Base-by-base conservation (phyloP, 2,113 vertebrate species). In the Lepus europaeus region DNA sequence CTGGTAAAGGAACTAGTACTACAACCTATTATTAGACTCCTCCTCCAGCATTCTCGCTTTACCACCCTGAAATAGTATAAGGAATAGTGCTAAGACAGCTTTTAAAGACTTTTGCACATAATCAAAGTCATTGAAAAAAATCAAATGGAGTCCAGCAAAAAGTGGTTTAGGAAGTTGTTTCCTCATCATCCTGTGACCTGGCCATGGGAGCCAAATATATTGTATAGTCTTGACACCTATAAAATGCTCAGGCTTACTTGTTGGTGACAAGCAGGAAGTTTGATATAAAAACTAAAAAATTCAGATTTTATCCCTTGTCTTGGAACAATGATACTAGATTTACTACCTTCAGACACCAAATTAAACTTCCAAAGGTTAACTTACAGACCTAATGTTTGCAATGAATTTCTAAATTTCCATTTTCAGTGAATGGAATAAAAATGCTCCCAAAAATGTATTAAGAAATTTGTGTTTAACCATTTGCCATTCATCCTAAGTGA, bases 171-270 rank as follows among this genome's bases (percentile, higher is more conserved):
- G 79, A 89, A 92, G 59, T 56, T 93, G 5, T 89, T 95, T 83
- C 70, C 36, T 94, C 83, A 86, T 89, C n/a, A 92, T 92, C 59
- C 74, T 83, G n/a, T 76, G 56, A 84, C 72, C 20, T 91, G 49
- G 59, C 14, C 25, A 64, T 29, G 14, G 51, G 51, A 93, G 63
- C 49, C 83, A 95, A 56, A 63, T 0, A 73, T 63, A 94, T 84
- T 0, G 56, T 88, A 20, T 11, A 87, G 64, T 77, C 77, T n/a
- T 89, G 36, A 94, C 31, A 69, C 19, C 25, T 64, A 63, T 33
- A 53, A 90, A 89, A 23, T 76, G 29, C 17, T 51, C 45, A 66
- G n/a, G 63, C 27, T 91, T 69, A 78, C 72, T 74, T 86, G 69
- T 33, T 79, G 82, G 73, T 89, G 83, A 95, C 22, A 87, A 74